Conservation (phyloP, 2,797 vertebrate genomes). For the Graptemys geographica region DNA sequence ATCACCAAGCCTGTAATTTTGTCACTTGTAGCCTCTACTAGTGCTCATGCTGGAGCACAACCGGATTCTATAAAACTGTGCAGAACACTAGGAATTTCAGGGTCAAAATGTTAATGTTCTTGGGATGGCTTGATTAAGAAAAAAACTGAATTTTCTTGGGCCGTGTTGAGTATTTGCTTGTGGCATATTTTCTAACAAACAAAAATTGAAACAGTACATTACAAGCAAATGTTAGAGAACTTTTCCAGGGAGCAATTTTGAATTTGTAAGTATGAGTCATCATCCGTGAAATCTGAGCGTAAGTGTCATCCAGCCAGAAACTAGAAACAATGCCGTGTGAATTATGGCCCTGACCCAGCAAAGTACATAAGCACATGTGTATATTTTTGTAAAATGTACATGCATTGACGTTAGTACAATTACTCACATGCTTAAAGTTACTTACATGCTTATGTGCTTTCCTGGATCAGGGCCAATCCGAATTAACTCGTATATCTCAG, state of each 20-base stretch:
- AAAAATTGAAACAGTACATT: neutral
- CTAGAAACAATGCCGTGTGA: neutral
- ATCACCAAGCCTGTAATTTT: accelerated
- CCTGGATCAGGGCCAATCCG: neutral
- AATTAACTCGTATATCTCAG: neutral
- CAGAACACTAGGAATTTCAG: neutral
- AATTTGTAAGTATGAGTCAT: neutral
- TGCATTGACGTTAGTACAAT: neutral
- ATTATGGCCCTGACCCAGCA: neutral
- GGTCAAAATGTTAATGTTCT: neutral
- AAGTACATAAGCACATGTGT: neutral
- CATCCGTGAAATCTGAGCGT: neutral
- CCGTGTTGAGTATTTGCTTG: neutral
- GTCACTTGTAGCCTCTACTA: neutral
- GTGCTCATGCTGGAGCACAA: neutral
- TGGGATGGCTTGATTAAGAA: neutral
- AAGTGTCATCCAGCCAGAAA: neutral
- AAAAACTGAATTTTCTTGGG: neutral
- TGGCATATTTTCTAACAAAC: neutral
- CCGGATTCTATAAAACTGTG: neutral
- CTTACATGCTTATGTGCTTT: neutral
- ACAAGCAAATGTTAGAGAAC: neutral
- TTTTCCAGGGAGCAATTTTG: neutral
- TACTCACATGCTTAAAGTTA: neutral
- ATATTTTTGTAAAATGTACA: neutral